These are phyloP conservation scores for Hymenochirus boettgeri DNA, from an alignment of 2,113 vertebrate species.

Conservation along the genomic window DNA sequence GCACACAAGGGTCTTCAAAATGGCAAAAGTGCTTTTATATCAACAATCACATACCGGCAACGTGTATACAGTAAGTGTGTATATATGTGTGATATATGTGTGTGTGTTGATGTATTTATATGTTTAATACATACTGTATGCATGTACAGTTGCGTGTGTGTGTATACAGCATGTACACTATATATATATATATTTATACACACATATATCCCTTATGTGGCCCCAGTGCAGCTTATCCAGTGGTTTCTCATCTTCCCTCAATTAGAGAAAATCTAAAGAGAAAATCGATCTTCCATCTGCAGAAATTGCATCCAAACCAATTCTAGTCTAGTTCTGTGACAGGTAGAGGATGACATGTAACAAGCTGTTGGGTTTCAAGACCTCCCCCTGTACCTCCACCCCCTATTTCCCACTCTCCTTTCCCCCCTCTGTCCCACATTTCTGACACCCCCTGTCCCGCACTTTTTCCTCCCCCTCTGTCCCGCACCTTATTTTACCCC, in stretches of 20 bases:
- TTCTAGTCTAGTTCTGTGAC: conserved; percentile 93
- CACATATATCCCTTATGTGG: conserved; percentile 48
- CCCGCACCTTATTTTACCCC: too few relatives aligned
- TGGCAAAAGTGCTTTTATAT: too few relatives aligned
- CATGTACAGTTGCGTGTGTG: too few relatives aligned
- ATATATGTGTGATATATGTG: conserved; percentile 15
- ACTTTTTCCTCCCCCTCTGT: conserved; percentile 31
- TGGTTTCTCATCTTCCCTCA: conserved; percentile 84
- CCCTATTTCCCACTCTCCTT: not conserved
- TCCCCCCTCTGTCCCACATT: too few relatives aligned
- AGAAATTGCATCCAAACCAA: conserved; percentile 92
- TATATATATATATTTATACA: too few relatives aligned
- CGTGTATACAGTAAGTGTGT: too few relatives aligned
- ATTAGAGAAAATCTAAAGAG: conserved; percentile 94
- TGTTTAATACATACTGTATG: too few relatives aligned
- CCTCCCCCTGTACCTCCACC: conserved; percentile 46
- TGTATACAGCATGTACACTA: too few relatives aligned
- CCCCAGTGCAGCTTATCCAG: conserved; percentile 69
- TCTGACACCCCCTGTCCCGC: not conserved
- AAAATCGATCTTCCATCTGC: conserved; percentile 97
- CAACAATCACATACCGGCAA: too few relatives aligned
- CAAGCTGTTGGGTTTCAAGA: conserved; percentile 81
- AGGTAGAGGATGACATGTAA: conserved; percentile 89
- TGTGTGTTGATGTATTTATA: conserved; percentile 22
- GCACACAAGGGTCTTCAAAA: too few relatives aligned